Evolutionary conservation across 1,140 invertebrate species (phyloP), one percentile per base, ranked within the genome.

Genomic region (Hormaphis cornu): DNA sequence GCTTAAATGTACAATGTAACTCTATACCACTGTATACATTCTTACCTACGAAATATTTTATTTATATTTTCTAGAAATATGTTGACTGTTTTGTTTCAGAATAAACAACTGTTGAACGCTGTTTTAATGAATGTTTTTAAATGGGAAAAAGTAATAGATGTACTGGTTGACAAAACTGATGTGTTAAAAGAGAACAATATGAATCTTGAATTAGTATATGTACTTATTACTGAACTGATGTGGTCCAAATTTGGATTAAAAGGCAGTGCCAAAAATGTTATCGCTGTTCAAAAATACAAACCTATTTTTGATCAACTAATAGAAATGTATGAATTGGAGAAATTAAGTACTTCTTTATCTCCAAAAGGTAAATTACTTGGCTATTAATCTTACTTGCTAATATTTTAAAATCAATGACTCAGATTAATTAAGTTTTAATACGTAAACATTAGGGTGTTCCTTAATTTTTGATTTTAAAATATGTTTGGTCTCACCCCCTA

Each of bases 141-240:
- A 78, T 83, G 88, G 80, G 80, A 80, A 14, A 76, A 78, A 33
- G 77, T 85, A 53, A 79, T 93, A 70, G 80, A 87, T 61, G 78
- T 82, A 61, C 78, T 93, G 44, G 79, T 92, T 44, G 78, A 82
- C 72, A 78, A 82, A 71, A 83, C 82, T 61, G 76, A 82, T 75
- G 78, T 89, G 69, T 78, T 91, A 70, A 86, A 87, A 70, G 86
- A 89, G 76, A 77, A 83, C 22, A 80, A 83, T 54, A 80, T 91
- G 71, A 83, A 91, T 75, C 80, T 82, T 2, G 85, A 84, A 79
- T 77, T 94, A 54, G 85, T 87, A 1, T 84, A 82, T 78, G 81
- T 93, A 73, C 79, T 93, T 7, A 85, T 92, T 71, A 86, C 89
- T 37, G 91, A 94, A 78, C 78, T 92, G 26, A 76, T 94, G 18